phyloP scores from a whole-genome alignment of 2,888 invertebrate species.

The Boloria selene region DNA sequence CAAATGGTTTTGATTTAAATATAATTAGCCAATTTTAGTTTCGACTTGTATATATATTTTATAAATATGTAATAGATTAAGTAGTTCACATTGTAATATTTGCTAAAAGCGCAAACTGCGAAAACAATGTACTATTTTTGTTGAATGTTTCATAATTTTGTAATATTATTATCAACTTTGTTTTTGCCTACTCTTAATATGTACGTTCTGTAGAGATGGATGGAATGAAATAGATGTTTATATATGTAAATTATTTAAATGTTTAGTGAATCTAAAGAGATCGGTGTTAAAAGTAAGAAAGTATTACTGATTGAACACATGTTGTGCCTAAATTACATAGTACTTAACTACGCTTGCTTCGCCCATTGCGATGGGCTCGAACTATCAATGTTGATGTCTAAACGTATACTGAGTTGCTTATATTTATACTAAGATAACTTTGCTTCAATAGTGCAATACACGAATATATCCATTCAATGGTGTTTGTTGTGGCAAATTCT shows the following conservation, averaged over 20 bases:
- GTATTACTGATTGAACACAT: conserved; percentile 39
- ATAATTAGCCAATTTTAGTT: conserved; percentile 65
- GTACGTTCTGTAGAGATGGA: conserved; percentile 25
- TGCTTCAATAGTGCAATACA: conserved; percentile 73
- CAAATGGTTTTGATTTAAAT: conserved; percentile 60
- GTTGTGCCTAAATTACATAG: conserved; percentile 49
- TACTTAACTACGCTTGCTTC: conserved; percentile 48
- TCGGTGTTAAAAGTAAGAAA: conserved; percentile 8
- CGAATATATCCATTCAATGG: conserved; percentile 65
- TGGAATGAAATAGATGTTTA: conserved; percentile 30
- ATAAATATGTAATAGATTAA: conserved; percentile 54
- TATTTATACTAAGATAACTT: conserved; percentile 29
- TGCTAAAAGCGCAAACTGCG: conserved; percentile 37
- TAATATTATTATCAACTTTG: conserved; percentile 21
- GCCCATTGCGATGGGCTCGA: conserved; percentile 2
- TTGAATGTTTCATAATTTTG: conserved; percentile 22
- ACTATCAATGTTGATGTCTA: conserved; percentile 30
- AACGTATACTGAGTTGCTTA: conserved; percentile 30
- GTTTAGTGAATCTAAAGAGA: conserved; percentile 31
- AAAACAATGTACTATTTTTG: conserved; percentile 37
- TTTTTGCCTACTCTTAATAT: conserved; percentile 24
- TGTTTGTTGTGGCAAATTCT: conserved; percentile 59
- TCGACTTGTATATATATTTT: conserved; percentile 66
- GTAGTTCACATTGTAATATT: conserved; percentile 64
- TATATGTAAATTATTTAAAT: conserved; percentile 33